Percentiles rank a stretch among this genome's conserved stretches.
Evolutionary conservation across 2,113 vertebrate species (phyloP).

Genomic region (Carassius carassius): DNA sequence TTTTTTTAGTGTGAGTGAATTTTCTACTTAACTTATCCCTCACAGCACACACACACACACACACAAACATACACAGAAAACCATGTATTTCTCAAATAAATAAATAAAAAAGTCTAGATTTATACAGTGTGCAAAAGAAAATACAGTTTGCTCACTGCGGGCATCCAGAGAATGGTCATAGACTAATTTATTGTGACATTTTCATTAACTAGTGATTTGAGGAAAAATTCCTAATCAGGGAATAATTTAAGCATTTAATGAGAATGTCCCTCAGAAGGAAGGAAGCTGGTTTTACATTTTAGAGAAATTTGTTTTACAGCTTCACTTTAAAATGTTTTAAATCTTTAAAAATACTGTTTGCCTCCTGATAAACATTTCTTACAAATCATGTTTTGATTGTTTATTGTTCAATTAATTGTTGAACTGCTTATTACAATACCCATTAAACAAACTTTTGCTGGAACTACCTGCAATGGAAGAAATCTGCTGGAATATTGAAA

Average conservation of each 20-base stretch:
- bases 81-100: neutral
- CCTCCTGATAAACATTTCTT: no score
- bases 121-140: neutral
- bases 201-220: neutral
- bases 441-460: no score
- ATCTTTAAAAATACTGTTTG: neutral
- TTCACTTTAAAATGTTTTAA: neutral
- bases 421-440: no score
- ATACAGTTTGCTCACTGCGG: neutral
- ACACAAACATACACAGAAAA: neutral
- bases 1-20: neutral
- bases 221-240: neutral
- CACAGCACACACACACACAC: neutral
- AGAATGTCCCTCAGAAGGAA: neutral
- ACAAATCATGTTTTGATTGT: no score
- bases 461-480: no score
- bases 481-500: no score
- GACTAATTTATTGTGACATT: slow-evolving; percentile 14
- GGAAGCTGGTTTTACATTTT: neutral
- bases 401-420: no score
- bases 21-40: no score
- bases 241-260: slow-evolving; percentile 7
- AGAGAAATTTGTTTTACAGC: neutral
- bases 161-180: neutral
- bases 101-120: neutral